These are phyloP conservation scores for Formica aserva DNA, from an alignment of 2,888 invertebrate genomes.

Conservation along the genomic window DNA sequence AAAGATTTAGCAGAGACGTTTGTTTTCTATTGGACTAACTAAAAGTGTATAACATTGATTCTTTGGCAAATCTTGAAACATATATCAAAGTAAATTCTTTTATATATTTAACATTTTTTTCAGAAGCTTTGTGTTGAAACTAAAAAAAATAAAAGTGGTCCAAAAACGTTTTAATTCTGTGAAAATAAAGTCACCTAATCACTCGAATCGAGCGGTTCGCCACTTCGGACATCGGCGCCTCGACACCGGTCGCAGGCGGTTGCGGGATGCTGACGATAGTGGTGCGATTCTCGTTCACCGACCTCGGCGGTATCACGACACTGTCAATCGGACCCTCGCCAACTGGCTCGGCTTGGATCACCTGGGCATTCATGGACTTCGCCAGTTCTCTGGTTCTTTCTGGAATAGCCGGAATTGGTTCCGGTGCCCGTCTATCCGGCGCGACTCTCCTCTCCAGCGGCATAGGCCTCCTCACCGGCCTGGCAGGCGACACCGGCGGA, in stretches of 20 bases:
- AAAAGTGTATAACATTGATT: neutral
- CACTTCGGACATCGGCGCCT: conserved; percentile 11
- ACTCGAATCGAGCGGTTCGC: conserved; percentile 77
- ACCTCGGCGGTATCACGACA: conserved; percentile 79
- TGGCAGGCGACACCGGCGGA: conserved; percentile 19
- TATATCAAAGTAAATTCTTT: neutral
- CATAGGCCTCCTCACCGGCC: neutral
- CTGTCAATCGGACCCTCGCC: conserved; percentile 75
- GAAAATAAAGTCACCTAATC: conserved; percentile 67
- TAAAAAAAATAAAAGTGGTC: neutral
- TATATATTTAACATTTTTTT: neutral
- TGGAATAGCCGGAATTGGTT: conserved; percentile 56
- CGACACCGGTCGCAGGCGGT: conserved; percentile 11
- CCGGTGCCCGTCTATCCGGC: neutral
- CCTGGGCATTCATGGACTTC: conserved; percentile 77
- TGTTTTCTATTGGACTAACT: neutral
- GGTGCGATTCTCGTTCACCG: conserved; percentile 72
- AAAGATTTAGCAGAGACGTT: neutral
- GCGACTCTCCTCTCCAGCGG: neutral
- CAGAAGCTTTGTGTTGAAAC: neutral
- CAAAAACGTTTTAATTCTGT: neutral
- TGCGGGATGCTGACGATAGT: conserved; percentile 77
- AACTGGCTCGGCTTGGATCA: conserved; percentile 77
- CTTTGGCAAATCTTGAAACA: neutral
- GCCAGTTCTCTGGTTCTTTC: conserved; percentile 75